These are phyloP conservation scores for Oithona nana DNA, from an alignment of 2,888 invertebrate species.

Conservation along the genomic window DNA sequence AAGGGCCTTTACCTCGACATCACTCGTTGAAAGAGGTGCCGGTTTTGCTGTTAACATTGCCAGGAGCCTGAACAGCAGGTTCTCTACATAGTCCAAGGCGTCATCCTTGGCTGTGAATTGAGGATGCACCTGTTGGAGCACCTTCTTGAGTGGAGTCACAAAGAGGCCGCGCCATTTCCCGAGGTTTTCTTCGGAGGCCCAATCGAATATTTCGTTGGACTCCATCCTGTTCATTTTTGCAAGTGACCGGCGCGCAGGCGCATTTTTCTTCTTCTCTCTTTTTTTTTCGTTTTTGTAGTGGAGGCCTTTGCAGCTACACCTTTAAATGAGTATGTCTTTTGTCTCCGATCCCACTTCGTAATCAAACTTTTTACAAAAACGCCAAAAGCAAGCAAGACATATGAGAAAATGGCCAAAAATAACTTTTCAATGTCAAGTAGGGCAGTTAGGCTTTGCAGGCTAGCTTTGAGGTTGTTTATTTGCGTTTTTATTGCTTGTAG, in stretches of 20 bases:
- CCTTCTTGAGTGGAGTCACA: slow-evolving; percentile 66
- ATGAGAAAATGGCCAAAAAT: no score
- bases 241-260: not conserved
- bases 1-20: slow-evolving; percentile 58
- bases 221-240: not conserved
- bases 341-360: not conserved
- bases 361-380: not conserved
- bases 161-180: slow-evolving; percentile 83
- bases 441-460: not conserved
- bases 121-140: slow-evolving; percentile 76
- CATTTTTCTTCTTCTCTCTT: not conserved
- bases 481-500: no score
- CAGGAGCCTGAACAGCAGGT: slow-evolving; percentile 65
- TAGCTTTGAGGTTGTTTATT: no score
- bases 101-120: slow-evolving; percentile 63
- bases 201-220: slow-evolving; percentile 41
- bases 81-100: slow-evolving; percentile 79
- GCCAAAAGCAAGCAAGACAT: no score
- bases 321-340: no score
- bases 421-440: not conserved
- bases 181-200: slow-evolving; percentile 67
- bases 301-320: no score
- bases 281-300: no score
- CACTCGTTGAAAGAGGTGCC: slow-evolving; percentile 48
- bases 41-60: slow-evolving; percentile 71